Base-by-base conservation (phyloP, 1,140 invertebrate genomes). In the Drosophila neocordata region DNA sequence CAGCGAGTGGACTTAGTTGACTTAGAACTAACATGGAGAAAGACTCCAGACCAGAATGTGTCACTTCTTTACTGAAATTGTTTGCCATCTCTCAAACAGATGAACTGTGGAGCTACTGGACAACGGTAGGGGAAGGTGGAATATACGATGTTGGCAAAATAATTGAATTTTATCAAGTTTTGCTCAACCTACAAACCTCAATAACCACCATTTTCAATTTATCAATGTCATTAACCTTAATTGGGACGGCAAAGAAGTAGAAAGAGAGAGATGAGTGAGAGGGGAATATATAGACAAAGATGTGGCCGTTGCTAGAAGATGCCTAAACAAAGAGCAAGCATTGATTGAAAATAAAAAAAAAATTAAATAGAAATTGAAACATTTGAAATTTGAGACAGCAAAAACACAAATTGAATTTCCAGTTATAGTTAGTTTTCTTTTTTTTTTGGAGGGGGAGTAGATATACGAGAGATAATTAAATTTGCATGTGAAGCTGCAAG, bases 191-290 rank as follows among this genome's bases (percentile, higher is more conserved):
- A 83, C 68, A 83, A 83, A 83, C 80, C 75, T 69, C 79, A 81
- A 82, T 82, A 71, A 70, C 79, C 79, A 73, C 48, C 78, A 48
- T 81, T 81, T 67, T 70, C 79, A 81, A 82, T 81, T 74, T 83
- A 78, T 83, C 75, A 82, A 70, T 83, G 79, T 83, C 80, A 79
- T 83, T 83, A 83, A 83, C 80, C 79, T 67, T 83, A 83, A 83
- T 83, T 83, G 75, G 69, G 69, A 48, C 73, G 69, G 58, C 27
- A 15, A 27, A 53, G 22, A 56, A 31, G 13, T 11, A 56, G 57
- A 18, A 12, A 12, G 15, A n/a, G 35, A 38, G 15, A 18, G 15
- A 0, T 7, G n/a, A n/a, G n/a, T 9, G 18, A 48, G 41, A 6
- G 6, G 15, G 18, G 15, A 48, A 8, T 18, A 11, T 31, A 31